Percentiles rank a stretch among this genome's conserved stretches.
Evolutionary conservation across 2,888 invertebrate species (phyloP).

Genomic region (Magallana nippona): DNA sequence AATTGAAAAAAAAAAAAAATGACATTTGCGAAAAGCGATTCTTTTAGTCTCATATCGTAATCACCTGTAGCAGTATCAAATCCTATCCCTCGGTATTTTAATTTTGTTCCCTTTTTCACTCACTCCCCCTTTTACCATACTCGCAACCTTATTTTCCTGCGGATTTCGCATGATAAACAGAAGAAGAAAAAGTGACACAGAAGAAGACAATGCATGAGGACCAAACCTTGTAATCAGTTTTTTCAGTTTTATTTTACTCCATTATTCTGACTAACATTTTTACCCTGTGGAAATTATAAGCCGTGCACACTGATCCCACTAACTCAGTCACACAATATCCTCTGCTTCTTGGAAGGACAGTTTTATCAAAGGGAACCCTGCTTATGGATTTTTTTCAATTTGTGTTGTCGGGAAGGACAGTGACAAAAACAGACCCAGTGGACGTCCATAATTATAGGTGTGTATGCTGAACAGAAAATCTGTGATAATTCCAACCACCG

Average conservation of each 20-base stretch:
- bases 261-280: conserved; percentile 32
- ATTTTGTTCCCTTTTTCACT: conserved; percentile 34
- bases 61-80: conserved; percentile 30
- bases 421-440: background rate
- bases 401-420: background rate
- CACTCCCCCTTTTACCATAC: conserved; percentile 27
- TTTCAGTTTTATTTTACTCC: conserved; percentile 27
- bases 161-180: conserved; percentile 38
- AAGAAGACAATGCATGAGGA: conserved; percentile 34
- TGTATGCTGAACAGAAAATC: conserved; percentile 5
- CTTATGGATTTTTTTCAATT: conserved; percentile 9
- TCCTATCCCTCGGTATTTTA: conserved; percentile 39
- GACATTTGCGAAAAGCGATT: conserved; percentile 16
- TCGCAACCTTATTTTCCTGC: conserved; percentile 27
- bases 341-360: conserved; percentile 28
- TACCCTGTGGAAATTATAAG: conserved; percentile 24
- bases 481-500: background rate
- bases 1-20: background rate
- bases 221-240: conserved; percentile 20
- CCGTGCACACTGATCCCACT: conserved; percentile 30
- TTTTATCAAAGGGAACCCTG: background rate
- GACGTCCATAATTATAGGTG: background rate
- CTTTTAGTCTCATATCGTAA: conserved; percentile 31
- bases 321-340: conserved; percentile 8
- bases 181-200: conserved; percentile 29